These are phyloP conservation scores for Macrostomum cliftonense DNA, from an alignment of 2,888 invertebrate genomes.

Conservation along the genomic window DNA sequence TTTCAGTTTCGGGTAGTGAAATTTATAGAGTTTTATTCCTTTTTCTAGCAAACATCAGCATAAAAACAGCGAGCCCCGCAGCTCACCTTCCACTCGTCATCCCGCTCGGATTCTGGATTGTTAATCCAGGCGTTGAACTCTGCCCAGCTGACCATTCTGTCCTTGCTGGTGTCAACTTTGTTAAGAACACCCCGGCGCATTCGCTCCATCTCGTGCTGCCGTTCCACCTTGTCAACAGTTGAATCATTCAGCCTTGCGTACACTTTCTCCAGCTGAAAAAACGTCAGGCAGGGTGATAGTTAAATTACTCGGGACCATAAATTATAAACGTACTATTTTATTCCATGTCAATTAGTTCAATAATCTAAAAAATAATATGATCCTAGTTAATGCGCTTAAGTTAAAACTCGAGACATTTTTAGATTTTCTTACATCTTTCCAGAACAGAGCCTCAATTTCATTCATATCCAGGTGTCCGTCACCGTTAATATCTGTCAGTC, in stretches of 20 bases:
- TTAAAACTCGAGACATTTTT: too few species aligned
- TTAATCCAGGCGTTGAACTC: slow-evolving; percentile 71
- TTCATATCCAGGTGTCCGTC: slow-evolving; percentile 75
- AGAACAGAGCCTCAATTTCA: slow-evolving; percentile 67
- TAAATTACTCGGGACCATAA: not conserved
- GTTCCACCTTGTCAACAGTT: slow-evolving; percentile 58
- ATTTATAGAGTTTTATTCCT: too few species aligned
- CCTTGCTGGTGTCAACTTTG: slow-evolving; percentile 66
- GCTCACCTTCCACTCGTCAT: slow-evolving; percentile 65
- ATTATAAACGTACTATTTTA: not conserved
- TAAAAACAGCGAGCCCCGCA: too few species aligned
- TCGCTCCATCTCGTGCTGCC: slow-evolving; percentile 81
- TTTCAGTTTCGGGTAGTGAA: too few species aligned
- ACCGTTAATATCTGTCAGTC: slow-evolving; percentile 55
- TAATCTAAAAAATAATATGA: too few species aligned
- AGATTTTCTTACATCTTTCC: slow-evolving; percentile 48
- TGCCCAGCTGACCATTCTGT: slow-evolving; percentile 54
- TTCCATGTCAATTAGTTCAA: not conserved
- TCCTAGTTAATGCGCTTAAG: too few species aligned
- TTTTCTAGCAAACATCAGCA: too few species aligned
- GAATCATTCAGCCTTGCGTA: slow-evolving; percentile 60
- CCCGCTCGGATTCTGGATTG: slow-evolving; percentile 60
- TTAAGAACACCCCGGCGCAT: slow-evolving; percentile 91
- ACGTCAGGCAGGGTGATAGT: not conserved
- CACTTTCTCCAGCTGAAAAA: slow-evolving; percentile 55